phyloP scores from a whole-genome alignment of 2,797 vertebrate species.

The Brachymystax lenok region DNA sequence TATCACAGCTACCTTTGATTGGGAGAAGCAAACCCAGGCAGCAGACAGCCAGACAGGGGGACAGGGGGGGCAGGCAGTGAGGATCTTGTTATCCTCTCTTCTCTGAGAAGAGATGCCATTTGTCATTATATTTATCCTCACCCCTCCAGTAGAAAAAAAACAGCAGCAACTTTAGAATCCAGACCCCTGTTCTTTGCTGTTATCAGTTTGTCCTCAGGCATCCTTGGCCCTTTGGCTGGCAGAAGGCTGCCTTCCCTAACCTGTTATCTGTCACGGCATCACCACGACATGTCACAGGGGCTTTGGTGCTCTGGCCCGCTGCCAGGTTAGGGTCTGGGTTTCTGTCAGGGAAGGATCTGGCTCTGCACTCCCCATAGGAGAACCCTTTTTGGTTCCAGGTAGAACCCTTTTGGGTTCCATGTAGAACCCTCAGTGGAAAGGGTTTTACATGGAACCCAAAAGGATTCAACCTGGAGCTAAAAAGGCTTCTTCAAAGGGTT shows the following conservation, averaged over 20 bases:
- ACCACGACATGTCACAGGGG: conserved; percentile 30
- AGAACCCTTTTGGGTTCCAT: no score
- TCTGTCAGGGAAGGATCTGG: neutral
- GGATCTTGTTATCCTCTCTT: neutral
- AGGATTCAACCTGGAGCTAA: no score
- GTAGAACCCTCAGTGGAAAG: no score
- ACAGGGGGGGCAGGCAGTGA: neutral
- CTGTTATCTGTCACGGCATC: conserved; percentile 39
- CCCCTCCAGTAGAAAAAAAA: conserved; percentile 38
- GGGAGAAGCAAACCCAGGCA: conserved; percentile 31
- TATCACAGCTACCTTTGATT: conserved; percentile 45
- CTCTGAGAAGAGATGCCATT: conserved; percentile 37
- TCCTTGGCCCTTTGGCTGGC: conserved; percentile 22
- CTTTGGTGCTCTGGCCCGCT: neutral
- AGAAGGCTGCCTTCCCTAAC: conserved; percentile 30
- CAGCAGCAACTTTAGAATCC: conserved; percentile 10
- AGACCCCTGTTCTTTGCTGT: neutral
- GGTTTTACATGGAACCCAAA: no score
- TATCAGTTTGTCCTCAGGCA: conserved; percentile 28
- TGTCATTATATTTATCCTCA: conserved; percentile 59
- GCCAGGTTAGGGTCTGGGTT: neutral
- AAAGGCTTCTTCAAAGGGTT: no score
- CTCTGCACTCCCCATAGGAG: neutral
- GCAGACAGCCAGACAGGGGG: neutral
- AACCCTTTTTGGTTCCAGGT: no score